Evolutionary conservation across 1,140 invertebrate species (phyloP).

Genomic region (Bemisia tabaci): DNA sequence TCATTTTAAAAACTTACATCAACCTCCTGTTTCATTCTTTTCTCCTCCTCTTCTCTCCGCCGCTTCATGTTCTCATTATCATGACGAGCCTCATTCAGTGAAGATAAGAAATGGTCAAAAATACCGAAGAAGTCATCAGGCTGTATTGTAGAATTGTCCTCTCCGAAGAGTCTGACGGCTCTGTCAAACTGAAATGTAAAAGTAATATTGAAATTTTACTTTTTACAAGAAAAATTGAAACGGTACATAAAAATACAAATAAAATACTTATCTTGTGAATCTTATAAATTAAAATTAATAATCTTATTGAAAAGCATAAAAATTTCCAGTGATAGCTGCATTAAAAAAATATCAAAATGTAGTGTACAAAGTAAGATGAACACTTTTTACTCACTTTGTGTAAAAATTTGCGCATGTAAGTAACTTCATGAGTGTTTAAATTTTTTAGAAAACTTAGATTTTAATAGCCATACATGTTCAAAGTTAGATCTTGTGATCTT

Average conservation of each 20-base stretch:
- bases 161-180: slow-evolving; percentile 77
- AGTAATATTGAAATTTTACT: not conserved
- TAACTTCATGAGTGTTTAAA: too few species aligned
- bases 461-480: too few species aligned
- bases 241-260: not conserved
- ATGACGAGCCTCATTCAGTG: slow-evolving; percentile 70
- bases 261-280: too few species aligned
- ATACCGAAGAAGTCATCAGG: slow-evolving; percentile 95
- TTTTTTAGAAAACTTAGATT: too few species aligned
- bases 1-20: slow-evolving; percentile 66
- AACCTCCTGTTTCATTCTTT: slow-evolving; percentile 76
- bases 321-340: too few species aligned
- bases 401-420: too few species aligned
- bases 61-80: slow-evolving; percentile 78
- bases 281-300: too few species aligned
- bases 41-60: slow-evolving; percentile 82
- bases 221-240: not conserved
- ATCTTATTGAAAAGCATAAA: too few species aligned
- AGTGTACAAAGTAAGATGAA: too few species aligned
- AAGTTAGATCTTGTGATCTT: too few species aligned
- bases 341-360: too few species aligned
- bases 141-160: slow-evolving; percentile 70
- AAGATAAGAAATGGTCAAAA: slow-evolving; percentile 76
- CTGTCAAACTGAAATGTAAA: slow-evolving; percentile 47
- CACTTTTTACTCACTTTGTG: too few species aligned